These are phyloP conservation scores for Nemurella pictetii DNA, from an alignment of 2,888 invertebrate genomes.

Conservation along the genomic window DNA sequence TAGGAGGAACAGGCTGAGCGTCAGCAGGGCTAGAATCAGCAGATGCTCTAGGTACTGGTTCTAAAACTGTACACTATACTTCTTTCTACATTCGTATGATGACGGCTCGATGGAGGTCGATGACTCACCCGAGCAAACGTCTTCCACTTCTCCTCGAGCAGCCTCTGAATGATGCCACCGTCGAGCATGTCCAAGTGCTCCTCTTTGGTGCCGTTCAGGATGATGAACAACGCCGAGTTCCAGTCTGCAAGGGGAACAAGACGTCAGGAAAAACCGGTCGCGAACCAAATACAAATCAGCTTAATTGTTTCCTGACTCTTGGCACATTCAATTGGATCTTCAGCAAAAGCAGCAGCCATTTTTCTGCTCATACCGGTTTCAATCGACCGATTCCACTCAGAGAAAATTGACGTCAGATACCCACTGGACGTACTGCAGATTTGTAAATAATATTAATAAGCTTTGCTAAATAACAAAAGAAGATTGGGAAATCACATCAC, in stretches of 20 bases:
- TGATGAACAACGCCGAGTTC: conserved; percentile 97
- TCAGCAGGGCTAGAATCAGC: conserved; percentile 81
- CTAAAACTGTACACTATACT: too few species aligned
- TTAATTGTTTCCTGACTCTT: too few species aligned
- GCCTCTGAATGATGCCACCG: conserved; percentile 94
- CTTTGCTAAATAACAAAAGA: too few species aligned
- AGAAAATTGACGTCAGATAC: too few species aligned
- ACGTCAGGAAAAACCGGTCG: neutral
- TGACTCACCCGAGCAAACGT: conserved; percentile 84
- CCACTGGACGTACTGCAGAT: too few species aligned
- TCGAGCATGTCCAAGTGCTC: conserved; percentile 99
- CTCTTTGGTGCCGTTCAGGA: conserved; percentile 94
- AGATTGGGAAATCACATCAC: too few species aligned
- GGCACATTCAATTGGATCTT: too few species aligned
- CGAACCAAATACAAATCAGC: neutral
- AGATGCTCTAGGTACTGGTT: conserved; percentile 87
- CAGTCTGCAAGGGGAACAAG: conserved; percentile 70
- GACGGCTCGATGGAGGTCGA: neutral
- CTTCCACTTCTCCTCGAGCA: conserved; percentile 99
- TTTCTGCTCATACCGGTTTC: too few species aligned
- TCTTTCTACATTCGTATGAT: too few species aligned
- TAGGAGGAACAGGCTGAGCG: conserved; percentile 78
- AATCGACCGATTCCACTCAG: too few species aligned
- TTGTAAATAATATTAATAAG: too few species aligned
- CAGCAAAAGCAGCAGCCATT: too few species aligned